Base-by-base conservation (phyloP, 2,797 vertebrate genomes). In the Glyptemys insculpta region DNA sequence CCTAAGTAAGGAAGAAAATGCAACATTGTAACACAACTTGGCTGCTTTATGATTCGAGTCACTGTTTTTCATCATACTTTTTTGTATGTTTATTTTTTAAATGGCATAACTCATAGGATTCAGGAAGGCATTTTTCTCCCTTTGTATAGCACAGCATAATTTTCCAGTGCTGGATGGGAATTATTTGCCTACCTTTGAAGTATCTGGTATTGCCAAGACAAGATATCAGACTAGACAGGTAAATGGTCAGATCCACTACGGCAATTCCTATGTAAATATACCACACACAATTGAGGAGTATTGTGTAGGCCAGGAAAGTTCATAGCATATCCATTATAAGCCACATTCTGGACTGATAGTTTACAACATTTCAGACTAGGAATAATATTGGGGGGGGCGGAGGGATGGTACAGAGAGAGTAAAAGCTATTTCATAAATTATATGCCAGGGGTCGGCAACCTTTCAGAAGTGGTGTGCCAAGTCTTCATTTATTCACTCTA, bases 131-230 rank as follows among this genome's bases (percentile, higher is more conserved):
- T 81, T 83, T 93, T 76, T 41, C 84, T 68, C 53, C 25, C 5
- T 68, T 44, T n/a, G 0, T 31, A n/a, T 4, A 82, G 52, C 16
- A 81, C 15, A 88, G 11, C 44, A 37, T 18, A n/a, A 8, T 3
- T 56, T 44, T 8, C 23, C 49, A 76, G 25, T 82, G 37, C 52
- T 49, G 4, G 4, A 59, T 34, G 15, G 50, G 27, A 85, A 80
- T 5, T 16, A 57, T 41, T 87, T 86, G 25, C 86, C 85, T 85
- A 88, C 68, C 29, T 89, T 89, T 23, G 62, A 54, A 89, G 25
- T 44, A 83, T 12, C 7, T 44, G 65, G 16, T 79, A 31, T 41
- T 81, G 27, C 25, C 18, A 90, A 23, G 74, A 57, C 56, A 78
- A 7, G 8, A 27, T 76, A 72, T 34, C 86, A 82, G 53, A 56